Conservation (phyloP, 2,113 vertebrate genomes). For the Tautogolabrus adspersus region DNA sequence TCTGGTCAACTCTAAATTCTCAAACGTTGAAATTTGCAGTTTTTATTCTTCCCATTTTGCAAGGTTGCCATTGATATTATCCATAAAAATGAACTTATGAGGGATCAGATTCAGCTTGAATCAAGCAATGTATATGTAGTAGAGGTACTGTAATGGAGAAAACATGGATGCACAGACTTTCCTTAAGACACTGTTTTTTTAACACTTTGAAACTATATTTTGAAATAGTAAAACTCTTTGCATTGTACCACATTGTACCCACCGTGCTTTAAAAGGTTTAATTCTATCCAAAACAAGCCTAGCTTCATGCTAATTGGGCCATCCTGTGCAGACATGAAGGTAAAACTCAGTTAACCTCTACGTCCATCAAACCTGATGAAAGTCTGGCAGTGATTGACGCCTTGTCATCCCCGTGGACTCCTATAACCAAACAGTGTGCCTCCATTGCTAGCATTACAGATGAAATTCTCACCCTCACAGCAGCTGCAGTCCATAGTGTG, state of each 20-base stretch:
- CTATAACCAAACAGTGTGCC: neutral
- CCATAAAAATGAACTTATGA: neutral
- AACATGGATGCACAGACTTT: neutral
- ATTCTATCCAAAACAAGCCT: neutral
- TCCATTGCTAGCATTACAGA: constrained; percentile 7
- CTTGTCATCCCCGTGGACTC: neutral
- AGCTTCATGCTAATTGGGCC: neutral
- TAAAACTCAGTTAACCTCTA: neutral
- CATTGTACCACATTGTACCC: too few relatives aligned
- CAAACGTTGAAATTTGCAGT: neutral
- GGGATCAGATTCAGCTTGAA: neutral
- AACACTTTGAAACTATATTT: too few relatives aligned
- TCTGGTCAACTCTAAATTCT: neutral
- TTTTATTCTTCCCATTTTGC: neutral
- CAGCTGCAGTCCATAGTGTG: constrained; percentile 32
- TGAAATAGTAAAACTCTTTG: too few relatives aligned
- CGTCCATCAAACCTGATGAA: constrained; percentile 14
- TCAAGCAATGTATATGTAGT: neutral
- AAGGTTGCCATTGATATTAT: neutral
- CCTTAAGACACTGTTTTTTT: too few relatives aligned
- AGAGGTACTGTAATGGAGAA: neutral
- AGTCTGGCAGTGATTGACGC: constrained; percentile 8
- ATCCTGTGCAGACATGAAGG: neutral
- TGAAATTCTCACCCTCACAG: constrained; percentile 14
- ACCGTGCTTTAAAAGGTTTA: neutral